Evolutionary conservation across 2,888 invertebrate genomes (phyloP).

Genomic region (Orchesella flavescens): DNA sequence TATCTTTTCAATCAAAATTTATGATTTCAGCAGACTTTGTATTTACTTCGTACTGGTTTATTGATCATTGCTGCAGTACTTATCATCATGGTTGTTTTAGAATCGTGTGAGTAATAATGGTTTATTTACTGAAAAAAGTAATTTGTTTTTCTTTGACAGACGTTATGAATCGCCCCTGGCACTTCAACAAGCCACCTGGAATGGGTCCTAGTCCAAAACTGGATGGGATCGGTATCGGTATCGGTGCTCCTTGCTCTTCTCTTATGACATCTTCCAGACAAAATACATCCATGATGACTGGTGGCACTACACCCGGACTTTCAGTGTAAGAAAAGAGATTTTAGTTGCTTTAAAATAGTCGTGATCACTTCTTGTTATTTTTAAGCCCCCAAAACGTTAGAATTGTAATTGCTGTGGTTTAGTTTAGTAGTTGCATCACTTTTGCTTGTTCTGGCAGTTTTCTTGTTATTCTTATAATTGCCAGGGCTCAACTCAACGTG

Average conservation of each 20-base stretch:
- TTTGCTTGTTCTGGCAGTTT: too few species aligned
- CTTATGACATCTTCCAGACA: conserved; percentile 49
- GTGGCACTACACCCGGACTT: conserved; percentile 62
- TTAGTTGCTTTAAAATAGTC: neutral
- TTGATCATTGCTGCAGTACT: too few species aligned
- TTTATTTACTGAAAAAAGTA: too few species aligned
- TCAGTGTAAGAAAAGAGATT: conserved; percentile 59
- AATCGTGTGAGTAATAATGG: too few species aligned
- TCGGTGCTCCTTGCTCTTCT: conserved; percentile 41
- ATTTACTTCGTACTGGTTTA: too few species aligned
- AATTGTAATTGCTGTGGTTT: too few species aligned
- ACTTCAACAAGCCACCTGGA: conserved; percentile 64
- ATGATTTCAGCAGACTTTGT: too few species aligned
- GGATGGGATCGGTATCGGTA: conserved; percentile 43
- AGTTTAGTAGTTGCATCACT: too few species aligned
- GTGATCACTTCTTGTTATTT: neutral
- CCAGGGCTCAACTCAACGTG: too few species aligned
- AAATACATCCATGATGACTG: conserved; percentile 51
- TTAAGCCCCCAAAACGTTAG: neutral
- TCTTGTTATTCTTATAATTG: too few species aligned
- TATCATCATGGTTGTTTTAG: too few species aligned
- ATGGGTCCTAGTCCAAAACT: conserved; percentile 61
- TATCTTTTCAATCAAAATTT: too few species aligned
- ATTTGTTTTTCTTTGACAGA: conserved; percentile 39
- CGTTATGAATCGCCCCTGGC: conserved; percentile 70